Evolutionary conservation across 2,797 vertebrate genomes (phyloP).

Genomic region (Myotis findleyi): DNA sequence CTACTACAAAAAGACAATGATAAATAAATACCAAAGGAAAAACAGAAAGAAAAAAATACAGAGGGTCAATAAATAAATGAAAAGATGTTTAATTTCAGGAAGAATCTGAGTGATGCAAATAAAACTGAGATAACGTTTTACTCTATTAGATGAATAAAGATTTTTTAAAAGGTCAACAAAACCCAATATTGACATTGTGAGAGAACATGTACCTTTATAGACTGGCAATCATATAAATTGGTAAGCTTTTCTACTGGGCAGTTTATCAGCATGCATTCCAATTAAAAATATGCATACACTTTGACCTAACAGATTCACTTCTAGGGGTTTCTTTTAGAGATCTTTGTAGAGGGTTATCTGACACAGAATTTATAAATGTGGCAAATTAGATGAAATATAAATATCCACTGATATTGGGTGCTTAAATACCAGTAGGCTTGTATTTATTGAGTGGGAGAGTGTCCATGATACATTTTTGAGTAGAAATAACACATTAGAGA

Average conservation of each 20-base stretch:
- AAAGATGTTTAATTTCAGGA: slow-evolving; percentile 50
- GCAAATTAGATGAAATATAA: slow-evolving; percentile 37
- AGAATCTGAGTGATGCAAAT: slow-evolving; percentile 59
- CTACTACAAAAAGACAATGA: neutral
- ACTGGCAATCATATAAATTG: neutral
- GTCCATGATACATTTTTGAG: neutral
- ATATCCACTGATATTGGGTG: neutral
- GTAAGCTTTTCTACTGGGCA: neutral
- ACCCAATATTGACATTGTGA: slow-evolving; percentile 20
- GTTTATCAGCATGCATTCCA: neutral
- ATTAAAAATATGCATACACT: neutral
- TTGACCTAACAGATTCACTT: slow-evolving; percentile 13
- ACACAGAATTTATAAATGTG: neutral
- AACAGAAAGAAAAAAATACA: slow-evolving; percentile 1
- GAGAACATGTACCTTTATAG: neutral
- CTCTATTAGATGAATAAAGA: slow-evolving; percentile 31
- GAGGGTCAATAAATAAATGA: neutral
- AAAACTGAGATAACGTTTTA: slow-evolving; percentile 46
- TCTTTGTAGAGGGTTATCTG: neutral
- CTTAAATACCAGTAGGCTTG: neutral
- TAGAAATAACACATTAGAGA: neutral
- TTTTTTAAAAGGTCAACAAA: slow-evolving; percentile 40
- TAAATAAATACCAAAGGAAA: neutral
- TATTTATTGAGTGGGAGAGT: neutral
- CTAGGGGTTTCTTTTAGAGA: neutral